phyloP scores from a whole-genome alignment of 2,888 invertebrate species.

The Scaptomyza caliginosa region DNA sequence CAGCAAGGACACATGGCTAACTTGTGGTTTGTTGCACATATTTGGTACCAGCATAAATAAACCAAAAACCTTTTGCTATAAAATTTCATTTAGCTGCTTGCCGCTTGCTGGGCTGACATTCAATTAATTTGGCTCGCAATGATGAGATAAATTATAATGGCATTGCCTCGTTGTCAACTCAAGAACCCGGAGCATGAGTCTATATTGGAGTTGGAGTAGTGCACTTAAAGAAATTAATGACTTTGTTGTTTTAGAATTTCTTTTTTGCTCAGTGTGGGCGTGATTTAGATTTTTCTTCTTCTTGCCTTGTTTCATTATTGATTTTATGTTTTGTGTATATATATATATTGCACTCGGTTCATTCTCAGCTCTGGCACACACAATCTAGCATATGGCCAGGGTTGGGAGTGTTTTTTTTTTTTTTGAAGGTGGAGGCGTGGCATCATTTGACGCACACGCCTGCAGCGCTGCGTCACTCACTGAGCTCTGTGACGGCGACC shows the following conservation, averaged over 20 bases:
- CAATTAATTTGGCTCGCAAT: slow-evolving; percentile 61
- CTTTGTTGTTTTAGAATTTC: slow-evolving; percentile 2
- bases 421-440: slow-evolving; percentile 28
- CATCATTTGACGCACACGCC: slow-evolving; percentile 43
- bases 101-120: slow-evolving; percentile 55
- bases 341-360: slow-evolving; percentile 65
- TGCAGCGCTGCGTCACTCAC: slow-evolving; percentile 58
- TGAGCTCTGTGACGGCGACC: slow-evolving; percentile 6
- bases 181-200: slow-evolving; percentile 7
- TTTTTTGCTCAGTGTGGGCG: neutral
- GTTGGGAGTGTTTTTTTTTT: too few relatives aligned
- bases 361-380: slow-evolving; percentile 51
- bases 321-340: slow-evolving; percentile 50
- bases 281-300: neutral
- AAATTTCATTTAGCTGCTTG: slow-evolving; percentile 5
- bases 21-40: slow-evolving; percentile 10
- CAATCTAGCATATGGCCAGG: slow-evolving; percentile 10
- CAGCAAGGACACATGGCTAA: slow-evolving; percentile 39
- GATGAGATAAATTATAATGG: slow-evolving; percentile 54
- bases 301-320: slow-evolving; percentile 59
- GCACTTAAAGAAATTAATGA: slow-evolving; percentile 1
- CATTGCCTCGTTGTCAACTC: slow-evolving; percentile 36
- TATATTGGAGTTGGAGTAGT: neutral
- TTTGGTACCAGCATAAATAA: slow-evolving; percentile 32
- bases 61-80: neutral